Base-by-base conservation (phyloP, 2,797 vertebrate genomes). In the Molossus molossus region DNA sequence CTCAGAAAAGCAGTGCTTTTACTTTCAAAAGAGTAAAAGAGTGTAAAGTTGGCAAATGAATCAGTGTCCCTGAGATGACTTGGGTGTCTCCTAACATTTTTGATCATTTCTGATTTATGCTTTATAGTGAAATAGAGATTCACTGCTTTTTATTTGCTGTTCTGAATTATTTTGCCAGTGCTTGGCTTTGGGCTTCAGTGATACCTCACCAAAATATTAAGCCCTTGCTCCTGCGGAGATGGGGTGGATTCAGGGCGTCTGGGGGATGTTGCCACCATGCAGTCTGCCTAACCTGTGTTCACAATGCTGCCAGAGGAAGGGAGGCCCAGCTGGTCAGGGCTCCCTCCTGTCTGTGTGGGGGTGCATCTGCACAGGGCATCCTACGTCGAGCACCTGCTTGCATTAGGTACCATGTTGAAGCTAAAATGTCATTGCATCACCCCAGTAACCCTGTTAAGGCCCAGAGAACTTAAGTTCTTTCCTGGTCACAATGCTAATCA, bases 11-110 rank as follows among this genome's bases (percentile, higher is more conserved):
- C 37, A 70, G 4, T 6, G 0, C 15, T 92, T 18, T 62, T 69
- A 3, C 50, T 79, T 95, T 90, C 33, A 75, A 96, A 96, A 45
- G 64, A 82, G 64, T 67, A 75, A 96, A 96, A 45, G 64, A 82
- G 64, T 67, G 23, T 86, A 50, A 94, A 69, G 40, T 14, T 90
- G 79, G 93, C 27, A 87, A 40, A 70, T 90, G 62, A 87, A 64
- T 96, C n/a, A 12, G 40, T 76, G 48, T 90, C 69, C 64, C 69
- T 76, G 70, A 50, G 20, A 83, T 76, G 87, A 85, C 81, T 87
- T 88, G 23, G 12, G 33, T 1, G 0, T 50, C 65, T 85, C n/a
- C 65, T 70, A 81, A 82, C 50, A 33, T 25, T 89, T 92, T 90
- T 79, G 21, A 60, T 82, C 33, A 10, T 73, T 83, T 91, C 90